Evolutionary conservation across 2,797 vertebrate species (phyloP), one percentile per base, ranked within the genome.

Genomic region (Gadopsis marmoratus): DNA sequence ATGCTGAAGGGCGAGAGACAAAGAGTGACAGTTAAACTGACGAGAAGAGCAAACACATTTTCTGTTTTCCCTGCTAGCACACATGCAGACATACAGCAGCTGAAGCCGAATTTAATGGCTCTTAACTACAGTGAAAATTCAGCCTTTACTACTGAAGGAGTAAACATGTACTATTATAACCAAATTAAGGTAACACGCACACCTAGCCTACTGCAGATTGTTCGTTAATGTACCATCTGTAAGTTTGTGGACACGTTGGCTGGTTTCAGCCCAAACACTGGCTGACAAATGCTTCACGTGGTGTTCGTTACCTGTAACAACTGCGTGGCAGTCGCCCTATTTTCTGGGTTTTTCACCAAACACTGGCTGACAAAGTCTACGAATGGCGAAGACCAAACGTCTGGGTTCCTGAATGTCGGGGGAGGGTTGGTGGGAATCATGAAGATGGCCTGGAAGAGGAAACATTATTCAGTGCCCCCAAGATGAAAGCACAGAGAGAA

Each of bases 381-480:
- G 31, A 99, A 98, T 0, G 2, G 64, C 47, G 92, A 77, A 0
- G 97, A 96, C 98, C 98, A 99, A 10, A 93, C 86, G 35, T 97
- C 96, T 0, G 96, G 96, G 14, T 95, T 97, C 47, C 97, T 94
- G 87, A 99, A 97, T 0, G 96, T 97, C 1, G 98, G 98, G 1
- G 98, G 97, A 0, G 97, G 97, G 76, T 98, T 99, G 76, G 96
- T 97, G 29, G 97, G 98, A 90, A 99, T 99, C 98, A 99, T 99
- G 89, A 99, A 99, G 89, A 99, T 99, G 19, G 98, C 98, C 98
- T 99, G 78, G n/a, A 64, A 17, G n/a, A 76, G 58, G 41, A 81
- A 58, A 70, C 10, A 23, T 0, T 3, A 21, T 8, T 76, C 37
- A 76, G 16, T 4, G n/a, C 4, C 50, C 0, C 4, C 7, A 14